Evolutionary conservation across 2,888 invertebrate genomes (phyloP).

Genomic region (Drosophila prostipennis): DNA sequence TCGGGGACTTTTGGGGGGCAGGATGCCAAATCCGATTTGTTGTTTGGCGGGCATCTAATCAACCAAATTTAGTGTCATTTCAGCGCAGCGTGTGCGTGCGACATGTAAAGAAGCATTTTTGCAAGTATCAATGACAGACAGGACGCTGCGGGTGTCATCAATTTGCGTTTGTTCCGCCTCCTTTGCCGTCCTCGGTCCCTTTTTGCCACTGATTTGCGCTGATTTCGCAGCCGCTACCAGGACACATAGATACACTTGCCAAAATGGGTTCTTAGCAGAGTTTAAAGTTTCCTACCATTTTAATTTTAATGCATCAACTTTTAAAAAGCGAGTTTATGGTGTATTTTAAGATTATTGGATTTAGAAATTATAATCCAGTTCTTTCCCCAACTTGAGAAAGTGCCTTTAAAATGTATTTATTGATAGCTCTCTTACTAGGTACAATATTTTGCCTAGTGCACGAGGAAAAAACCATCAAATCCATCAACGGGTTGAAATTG

Average conservation of each 20-base stretch:
- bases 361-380: no score
- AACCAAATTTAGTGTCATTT: slow-evolving; percentile 76
- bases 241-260: slow-evolving; percentile 26
- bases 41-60: slow-evolving; percentile 70
- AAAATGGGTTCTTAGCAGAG: neutral
- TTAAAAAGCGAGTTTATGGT: no score
- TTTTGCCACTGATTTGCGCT: slow-evolving; percentile 74
- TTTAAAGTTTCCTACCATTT: no score
- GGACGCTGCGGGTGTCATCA: slow-evolving; percentile 75
- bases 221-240: slow-evolving; percentile 60
- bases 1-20: slow-evolving; percentile 2
- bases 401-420: neutral
- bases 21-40: slow-evolving; percentile 39
- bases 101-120: slow-evolving; percentile 60
- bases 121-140: slow-evolving; percentile 72
- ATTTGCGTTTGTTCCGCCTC: slow-evolving; percentile 62
- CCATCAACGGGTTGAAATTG: slow-evolving; percentile 80
- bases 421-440: no score
- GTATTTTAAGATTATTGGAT: no score
- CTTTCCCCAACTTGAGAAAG: neutral
- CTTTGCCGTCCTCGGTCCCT: slow-evolving; percentile 1
- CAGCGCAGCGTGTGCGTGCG: slow-evolving; percentile 57
- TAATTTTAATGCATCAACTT: no score
- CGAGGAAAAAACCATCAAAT: slow-evolving; percentile 57
- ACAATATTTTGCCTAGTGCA: neutral